phyloP scores from a whole-genome alignment of 2,797 vertebrate species.

The Acrossocheilus fasciatus region DNA sequence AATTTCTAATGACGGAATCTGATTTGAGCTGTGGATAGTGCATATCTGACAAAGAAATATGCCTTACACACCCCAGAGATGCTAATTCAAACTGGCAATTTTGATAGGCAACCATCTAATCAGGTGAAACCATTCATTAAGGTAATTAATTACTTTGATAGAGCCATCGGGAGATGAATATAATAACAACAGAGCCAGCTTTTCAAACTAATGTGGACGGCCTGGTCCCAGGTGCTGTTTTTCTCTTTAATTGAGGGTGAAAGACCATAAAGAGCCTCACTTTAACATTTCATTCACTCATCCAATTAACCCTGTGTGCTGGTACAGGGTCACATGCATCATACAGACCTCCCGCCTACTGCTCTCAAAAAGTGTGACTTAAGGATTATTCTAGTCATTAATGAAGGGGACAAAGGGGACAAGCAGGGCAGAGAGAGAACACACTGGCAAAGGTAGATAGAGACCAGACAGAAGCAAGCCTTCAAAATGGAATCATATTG shows the following conservation, averaged over 20 bases:
- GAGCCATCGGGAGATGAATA: constrained; percentile 54
- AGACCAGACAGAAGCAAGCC: constrained; percentile 27
- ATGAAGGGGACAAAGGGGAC: constrained; percentile 39
- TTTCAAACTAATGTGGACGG: constrained; percentile 50
- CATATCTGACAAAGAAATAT: constrained; percentile 38
- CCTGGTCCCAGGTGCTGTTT: constrained; percentile 58
- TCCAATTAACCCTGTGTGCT: constrained; percentile 77
- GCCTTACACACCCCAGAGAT: constrained; percentile 12
- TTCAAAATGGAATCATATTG: background rate
- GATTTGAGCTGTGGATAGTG: constrained; percentile 25
- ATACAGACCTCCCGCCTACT: constrained; percentile 39
- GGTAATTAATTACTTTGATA: constrained; percentile 65
- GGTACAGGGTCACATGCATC: constrained; percentile 36
- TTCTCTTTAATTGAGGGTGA: constrained; percentile 62
- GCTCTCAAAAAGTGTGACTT: constrained; percentile 68
- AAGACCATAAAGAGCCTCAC: constrained; percentile 85
- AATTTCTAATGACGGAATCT: constrained; percentile 7
- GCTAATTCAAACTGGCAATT: constrained; percentile 61
- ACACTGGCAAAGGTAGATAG: constrained; percentile 14
- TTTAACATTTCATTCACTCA: constrained; percentile 81
- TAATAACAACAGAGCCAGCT: constrained; percentile 58
- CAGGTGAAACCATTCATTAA: constrained; percentile 64
- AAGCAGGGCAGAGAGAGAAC: background rate
- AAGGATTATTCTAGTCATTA: constrained; percentile 75
- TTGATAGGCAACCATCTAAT: constrained; percentile 62